A percentile compares a stretch with the other conserved stretches of the same genome.
These are phyloP conservation scores for Brevimyrus niger DNA, from an alignment of 2,113 vertebrate species.

Conservation along the genomic window DNA sequence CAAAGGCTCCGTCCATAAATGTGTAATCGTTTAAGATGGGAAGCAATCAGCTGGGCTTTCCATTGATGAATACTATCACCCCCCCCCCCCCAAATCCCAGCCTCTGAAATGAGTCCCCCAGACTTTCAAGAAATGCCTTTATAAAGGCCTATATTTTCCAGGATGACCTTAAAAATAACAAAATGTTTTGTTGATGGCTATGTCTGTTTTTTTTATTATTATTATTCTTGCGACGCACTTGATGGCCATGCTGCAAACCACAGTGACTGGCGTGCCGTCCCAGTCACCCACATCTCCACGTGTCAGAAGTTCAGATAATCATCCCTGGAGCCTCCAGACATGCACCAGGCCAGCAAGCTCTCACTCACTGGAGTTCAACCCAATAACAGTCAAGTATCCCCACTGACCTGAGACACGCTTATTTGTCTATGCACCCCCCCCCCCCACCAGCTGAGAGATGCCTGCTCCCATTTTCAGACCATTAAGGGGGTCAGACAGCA, in stretches of 20 bases:
- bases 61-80: not conserved
- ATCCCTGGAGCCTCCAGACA: not conserved
- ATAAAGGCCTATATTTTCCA: not conserved
- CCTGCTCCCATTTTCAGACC: not conserved
- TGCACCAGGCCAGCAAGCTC: not conserved
- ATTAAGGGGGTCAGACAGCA: not conserved
- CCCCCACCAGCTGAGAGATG: not conserved
- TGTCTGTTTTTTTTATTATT: not conserved
- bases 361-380: not conserved
- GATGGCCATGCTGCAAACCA: not conserved
- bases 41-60: not conserved
- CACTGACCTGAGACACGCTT: not conserved
- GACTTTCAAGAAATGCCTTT: not conserved
- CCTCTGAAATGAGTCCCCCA: not conserved
- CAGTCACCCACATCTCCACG: not conserved
- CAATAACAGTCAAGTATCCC: not conserved
- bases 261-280: not conserved
- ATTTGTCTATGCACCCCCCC: not conserved
- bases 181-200: not conserved
- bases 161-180: not conserved
- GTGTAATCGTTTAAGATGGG: not conserved
- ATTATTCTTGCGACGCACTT: not conserved
- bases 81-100: not conserved
- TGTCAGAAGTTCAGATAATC: not conserved
- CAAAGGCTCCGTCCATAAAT: not conserved